phyloP scores from a whole-genome alignment of 2,113 vertebrate genomes.

The Gallinago media region DNA sequence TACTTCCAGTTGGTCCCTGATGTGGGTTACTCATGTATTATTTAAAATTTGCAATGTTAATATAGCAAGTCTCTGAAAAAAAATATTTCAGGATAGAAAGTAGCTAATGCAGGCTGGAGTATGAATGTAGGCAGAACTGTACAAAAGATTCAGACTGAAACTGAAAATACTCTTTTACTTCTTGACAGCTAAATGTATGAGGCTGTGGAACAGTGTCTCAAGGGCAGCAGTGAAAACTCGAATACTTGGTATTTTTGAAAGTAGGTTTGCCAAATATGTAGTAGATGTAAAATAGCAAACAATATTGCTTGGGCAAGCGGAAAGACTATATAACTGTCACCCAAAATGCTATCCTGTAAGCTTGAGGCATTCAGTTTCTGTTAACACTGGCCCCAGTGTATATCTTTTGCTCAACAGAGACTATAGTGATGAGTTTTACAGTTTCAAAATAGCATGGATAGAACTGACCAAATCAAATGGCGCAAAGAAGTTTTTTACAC shows the following conservation, averaged over 20 bases:
- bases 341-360: neutral
- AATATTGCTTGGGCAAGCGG: neutral
- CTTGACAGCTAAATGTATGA: neutral
- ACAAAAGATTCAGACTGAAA: neutral
- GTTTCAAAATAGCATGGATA: neutral
- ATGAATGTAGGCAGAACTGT: neutral
- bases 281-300: neutral
- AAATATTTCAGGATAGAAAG: neutral
- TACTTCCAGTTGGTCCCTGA: slow-evolving; percentile 17
- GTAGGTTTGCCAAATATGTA: neutral
- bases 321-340: neutral
- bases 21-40: neutral
- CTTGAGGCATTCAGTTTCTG: neutral
- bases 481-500: neutral
- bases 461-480: neutral
- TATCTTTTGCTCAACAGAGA: neutral
- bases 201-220: neutral
- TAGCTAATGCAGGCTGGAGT: neutral
- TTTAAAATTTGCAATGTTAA: neutral
- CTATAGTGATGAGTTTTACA: neutral
- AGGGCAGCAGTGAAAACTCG: neutral
- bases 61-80: neutral
- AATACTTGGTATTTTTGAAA: neutral
- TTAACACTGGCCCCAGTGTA: neutral
- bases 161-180: neutral